Evolutionary conservation across 2,888 invertebrate genomes (phyloP).

Genomic region (Ornithoptera alexandrae): DNA sequence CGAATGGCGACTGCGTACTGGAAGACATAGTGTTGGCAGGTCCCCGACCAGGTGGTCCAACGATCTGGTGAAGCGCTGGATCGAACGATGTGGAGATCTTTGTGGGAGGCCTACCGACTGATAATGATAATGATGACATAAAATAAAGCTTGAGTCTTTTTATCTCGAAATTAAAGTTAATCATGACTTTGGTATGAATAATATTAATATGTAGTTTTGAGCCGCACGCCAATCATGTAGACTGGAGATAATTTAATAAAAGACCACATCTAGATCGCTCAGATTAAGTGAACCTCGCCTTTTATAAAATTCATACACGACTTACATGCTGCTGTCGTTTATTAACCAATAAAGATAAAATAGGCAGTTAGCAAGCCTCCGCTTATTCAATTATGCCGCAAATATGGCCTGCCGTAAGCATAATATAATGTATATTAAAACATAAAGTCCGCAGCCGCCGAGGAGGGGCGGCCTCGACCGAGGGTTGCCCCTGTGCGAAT

Average conservation of each 20-base stretch:
- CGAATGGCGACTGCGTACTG: too few relatives aligned
- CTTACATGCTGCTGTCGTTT: constrained; percentile 29
- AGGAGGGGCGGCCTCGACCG: constrained; percentile 44
- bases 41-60: too few relatives aligned
- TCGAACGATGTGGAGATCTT: too few relatives aligned
- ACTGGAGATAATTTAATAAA: constrained; percentile 11
- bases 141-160: too few relatives aligned
- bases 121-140: too few relatives aligned
- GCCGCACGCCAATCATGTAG: constrained; percentile 4
- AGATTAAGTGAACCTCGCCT: constrained; percentile 24
- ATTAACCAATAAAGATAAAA: constrained; percentile 31
- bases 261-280: constrained; percentile 14
- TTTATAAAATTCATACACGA: constrained; percentile 24
- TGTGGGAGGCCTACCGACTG: too few relatives aligned
- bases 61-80: too few relatives aligned
- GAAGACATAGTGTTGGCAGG: too few relatives aligned
- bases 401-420: constrained; percentile 32
- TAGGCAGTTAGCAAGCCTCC: constrained; percentile 26
- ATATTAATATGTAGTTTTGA: constrained; percentile 3
- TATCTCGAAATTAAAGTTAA: not conserved
- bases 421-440: constrained; percentile 34
- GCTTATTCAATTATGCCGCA: constrained; percentile 35
- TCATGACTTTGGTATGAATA: constrained; percentile 3
- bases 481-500: constrained; percentile 37
- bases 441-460: constrained; percentile 37